These are phyloP conservation scores for Microplitis demolitor DNA, from an alignment of 1,140 invertebrate genomes.

Conservation along the genomic window DNA sequence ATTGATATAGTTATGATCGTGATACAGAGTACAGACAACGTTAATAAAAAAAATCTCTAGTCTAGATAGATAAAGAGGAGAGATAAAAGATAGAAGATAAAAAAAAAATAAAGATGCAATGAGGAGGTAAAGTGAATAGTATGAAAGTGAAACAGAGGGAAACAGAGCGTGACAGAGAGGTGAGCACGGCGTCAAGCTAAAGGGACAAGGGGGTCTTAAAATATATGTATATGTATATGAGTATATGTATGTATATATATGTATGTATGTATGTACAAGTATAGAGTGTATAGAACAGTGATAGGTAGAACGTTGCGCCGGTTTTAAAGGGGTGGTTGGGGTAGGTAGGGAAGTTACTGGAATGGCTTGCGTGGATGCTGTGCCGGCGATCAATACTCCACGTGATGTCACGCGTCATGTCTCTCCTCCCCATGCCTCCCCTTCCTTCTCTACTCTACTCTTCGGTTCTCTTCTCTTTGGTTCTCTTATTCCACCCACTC, in stretches of 20 bases:
- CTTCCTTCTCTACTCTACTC: background rate
- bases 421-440: background rate
- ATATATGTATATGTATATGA: conserved; percentile 11
- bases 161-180: conserved; percentile 17
- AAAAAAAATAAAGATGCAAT: background rate
- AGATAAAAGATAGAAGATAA: background rate
- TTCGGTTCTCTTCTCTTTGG: background rate
- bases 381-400: conserved; percentile 19
- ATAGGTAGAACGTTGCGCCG: background rate
- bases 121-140: conserved; percentile 44
- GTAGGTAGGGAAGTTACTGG: conserved; percentile 52
- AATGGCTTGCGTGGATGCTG: conserved; percentile 44
- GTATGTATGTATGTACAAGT: conserved; percentile 26
- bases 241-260: conserved; percentile 20
- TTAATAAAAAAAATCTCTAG: too few relatives aligned
- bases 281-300: conserved; percentile 31
- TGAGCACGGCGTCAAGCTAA: conserved; percentile 9
- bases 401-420: conserved; percentile 19
- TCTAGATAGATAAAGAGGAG: conserved; percentile 8
- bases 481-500: background rate
- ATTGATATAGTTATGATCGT: too few relatives aligned
- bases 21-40: too few relatives aligned
- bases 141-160: conserved; percentile 23
- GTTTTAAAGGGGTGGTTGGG: conserved; percentile 37
- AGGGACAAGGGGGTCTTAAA: conserved; percentile 13